These are phyloP conservation scores for Hecatera dysodea DNA, from an alignment of 2,888 invertebrate genomes.

Conservation along the genomic window DNA sequence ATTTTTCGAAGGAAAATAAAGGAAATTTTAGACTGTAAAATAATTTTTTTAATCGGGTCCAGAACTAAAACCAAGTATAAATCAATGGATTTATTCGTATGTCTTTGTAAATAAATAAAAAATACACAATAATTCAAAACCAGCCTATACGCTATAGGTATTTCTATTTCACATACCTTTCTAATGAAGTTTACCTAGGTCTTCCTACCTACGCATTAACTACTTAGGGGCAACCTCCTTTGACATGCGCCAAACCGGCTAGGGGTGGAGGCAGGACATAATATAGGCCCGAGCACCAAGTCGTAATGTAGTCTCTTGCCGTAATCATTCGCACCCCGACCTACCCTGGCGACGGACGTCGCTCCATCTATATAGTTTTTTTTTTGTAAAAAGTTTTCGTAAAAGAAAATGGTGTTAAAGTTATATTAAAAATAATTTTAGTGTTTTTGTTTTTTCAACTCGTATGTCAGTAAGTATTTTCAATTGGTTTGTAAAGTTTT, in stretches of 20 bases:
- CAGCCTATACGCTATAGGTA: constrained; percentile 27
- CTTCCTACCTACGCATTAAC: constrained; percentile 63
- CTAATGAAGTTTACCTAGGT: constrained; percentile 62
- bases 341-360: constrained; percentile 77
- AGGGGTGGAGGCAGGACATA: constrained; percentile 74
- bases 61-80: background rate
- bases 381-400: constrained; percentile 27
- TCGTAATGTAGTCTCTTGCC: constrained; percentile 74
- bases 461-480: constrained; percentile 55
- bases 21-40: background rate
- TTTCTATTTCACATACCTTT: constrained; percentile 24
- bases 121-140: constrained; percentile 5
- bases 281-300: constrained; percentile 70
- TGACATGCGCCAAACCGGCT: constrained; percentile 74
- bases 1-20: background rate
- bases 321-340: constrained; percentile 80
- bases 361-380: constrained; percentile 36
- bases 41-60: background rate
- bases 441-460: constrained; percentile 47
- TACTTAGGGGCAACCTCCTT: constrained; percentile 61
- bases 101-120: background rate
- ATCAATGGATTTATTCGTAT: background rate
- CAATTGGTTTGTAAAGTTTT: constrained; percentile 1
- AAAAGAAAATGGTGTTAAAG: constrained; percentile 25
- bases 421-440: constrained; percentile 31